These are phyloP conservation scores for Coreoperca whiteheadi DNA, from an alignment of 2,113 vertebrate genomes.

Conservation along the genomic window DNA sequence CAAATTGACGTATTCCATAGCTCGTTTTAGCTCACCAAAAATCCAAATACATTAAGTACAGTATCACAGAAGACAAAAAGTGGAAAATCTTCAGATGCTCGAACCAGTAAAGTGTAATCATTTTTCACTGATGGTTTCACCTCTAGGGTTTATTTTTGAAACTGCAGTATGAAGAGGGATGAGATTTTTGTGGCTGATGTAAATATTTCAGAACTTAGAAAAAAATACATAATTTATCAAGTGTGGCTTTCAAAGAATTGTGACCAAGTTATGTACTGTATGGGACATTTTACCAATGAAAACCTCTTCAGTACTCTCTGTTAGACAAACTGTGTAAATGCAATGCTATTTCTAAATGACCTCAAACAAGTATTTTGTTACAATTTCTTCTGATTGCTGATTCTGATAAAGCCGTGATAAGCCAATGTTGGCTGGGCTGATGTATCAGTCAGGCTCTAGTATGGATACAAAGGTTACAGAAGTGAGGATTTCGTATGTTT, in stretches of 20 bases:
- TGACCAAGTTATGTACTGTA: not conserved
- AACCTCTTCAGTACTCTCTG: not conserved
- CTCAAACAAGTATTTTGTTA: not conserved
- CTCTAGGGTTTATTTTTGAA: not conserved
- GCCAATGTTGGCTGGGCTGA: not conserved
- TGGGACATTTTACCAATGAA: not conserved
- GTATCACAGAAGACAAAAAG: not conserved
- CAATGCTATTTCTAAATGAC: not conserved
- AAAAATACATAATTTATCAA: not conserved
- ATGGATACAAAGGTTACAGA: too few species aligned
- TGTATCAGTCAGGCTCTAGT: not conserved
- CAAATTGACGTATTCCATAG: not conserved
- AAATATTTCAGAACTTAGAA: not conserved
- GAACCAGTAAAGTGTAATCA: too few species aligned
- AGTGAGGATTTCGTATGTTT: not conserved
- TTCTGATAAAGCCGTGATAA: not conserved
- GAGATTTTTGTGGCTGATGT: not conserved
- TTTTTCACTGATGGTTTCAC: not conserved
- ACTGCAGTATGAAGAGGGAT: not conserved
- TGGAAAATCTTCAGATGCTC: too few species aligned
- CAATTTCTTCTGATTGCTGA: not conserved
- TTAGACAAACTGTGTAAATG: not conserved
- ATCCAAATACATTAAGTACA: not conserved
- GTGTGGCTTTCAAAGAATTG: not conserved
- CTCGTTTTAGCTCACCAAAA: not conserved